Evolutionary conservation across 2,888 invertebrate species (phyloP).

Genomic region (Apotomis capreana): DNA sequence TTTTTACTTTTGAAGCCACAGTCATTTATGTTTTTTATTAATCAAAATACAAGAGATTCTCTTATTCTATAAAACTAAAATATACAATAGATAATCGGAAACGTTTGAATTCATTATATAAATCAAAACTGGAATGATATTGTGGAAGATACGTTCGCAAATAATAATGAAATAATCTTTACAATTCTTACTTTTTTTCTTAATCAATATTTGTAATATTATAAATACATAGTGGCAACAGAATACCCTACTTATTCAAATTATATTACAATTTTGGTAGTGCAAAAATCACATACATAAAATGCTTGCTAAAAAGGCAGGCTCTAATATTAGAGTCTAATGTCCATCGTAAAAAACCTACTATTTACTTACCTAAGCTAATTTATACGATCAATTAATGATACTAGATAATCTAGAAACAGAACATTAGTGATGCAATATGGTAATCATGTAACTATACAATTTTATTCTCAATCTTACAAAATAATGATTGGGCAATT

Average conservation of each 20-base stretch:
- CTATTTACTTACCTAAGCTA: constrained; percentile 7
- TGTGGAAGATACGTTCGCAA: constrained; percentile 1
- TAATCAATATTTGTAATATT: neutral
- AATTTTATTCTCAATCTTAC: neutral
- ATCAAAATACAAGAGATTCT: neutral
- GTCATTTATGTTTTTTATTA: neutral
- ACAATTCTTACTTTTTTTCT: neutral
- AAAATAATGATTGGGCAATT: neutral
- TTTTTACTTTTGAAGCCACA: neutral
- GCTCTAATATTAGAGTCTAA: neutral
- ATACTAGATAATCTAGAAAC: neutral
- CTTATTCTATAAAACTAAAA: neutral
- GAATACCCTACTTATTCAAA: neutral
- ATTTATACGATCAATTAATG: constrained; percentile 1
- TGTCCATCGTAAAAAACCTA: constrained; percentile 28
- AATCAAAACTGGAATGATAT: constrained; percentile 23
- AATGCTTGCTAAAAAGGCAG: constrained; percentile 1
- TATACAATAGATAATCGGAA: constrained; percentile 7
- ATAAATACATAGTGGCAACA: neutral
- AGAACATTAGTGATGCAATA: neutral
- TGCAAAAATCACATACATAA: constrained; percentile 26
- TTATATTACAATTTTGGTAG: constrained; percentile 21
- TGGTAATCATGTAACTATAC: neutral
- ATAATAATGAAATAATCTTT: neutral
- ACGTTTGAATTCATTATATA: neutral